Base-by-base conservation (phyloP, 92 coral and sea anemone species). In the Heliopora coerulea region DNA sequence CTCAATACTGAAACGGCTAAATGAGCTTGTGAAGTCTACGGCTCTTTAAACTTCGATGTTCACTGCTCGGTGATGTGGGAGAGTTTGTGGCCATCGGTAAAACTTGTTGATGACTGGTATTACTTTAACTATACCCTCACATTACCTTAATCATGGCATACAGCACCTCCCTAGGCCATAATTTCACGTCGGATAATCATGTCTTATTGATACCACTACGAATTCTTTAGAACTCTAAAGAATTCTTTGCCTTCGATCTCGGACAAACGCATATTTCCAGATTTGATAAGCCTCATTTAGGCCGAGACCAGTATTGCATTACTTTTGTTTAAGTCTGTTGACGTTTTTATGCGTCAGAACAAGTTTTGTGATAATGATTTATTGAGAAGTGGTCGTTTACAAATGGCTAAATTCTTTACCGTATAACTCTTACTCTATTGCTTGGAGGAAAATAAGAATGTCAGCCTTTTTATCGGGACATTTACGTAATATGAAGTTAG, bases 311-410 rank as follows among this genome's bases (percentile, higher is more conserved):
- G 25, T 67, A 67, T 67, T 67, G 40, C 35, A 67, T 67, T 44
- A 27, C 74, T 44, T 39, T 49, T 44, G 72, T 44, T 67, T 67
- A 28, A 67, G 48, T 27, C 74, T 63, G 70, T 63, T 37, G 70
- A 63, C 30, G 50, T 63, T 63, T 63, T 46, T 3, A n/a, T 46
- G 12, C 52, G n/a, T 46, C 14, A 15, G n/a, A 46, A 46, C 7
- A 15, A 2, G 12, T 46, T 2, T n/a, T n/a, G 12, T 12, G 42
- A 37, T 37, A 37, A 37, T 37, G 12, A 4, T 37, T 37, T 37
- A 12, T 4, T 37, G 42, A 37, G 42, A 4, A 4, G 42, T 37
- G 42, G 12, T 37, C 5, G 42, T 37, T 37, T 5, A 37, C 42
- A 37, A 5, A 37, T 12, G 5, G 5, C 12, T 37, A 4, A 5